Percentiles rank a stretch among this genome's conserved stretches.
Conservation (phyloP, 1,140 invertebrate genomes). For the Pseudomyrmex concolor region DNA sequence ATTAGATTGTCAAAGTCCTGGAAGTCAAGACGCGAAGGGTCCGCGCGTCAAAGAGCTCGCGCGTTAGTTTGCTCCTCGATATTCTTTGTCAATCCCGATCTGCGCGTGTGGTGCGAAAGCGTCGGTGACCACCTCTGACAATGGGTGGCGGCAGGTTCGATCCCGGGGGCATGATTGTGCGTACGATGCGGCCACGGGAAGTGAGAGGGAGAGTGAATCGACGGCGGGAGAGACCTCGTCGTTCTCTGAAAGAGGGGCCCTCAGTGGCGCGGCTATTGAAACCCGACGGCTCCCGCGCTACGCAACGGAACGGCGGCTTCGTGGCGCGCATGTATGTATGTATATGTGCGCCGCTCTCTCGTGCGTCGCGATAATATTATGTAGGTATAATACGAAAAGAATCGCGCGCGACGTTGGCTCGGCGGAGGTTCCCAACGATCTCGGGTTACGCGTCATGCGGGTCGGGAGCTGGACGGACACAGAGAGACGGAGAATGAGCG, state of each 20-base stretch:
- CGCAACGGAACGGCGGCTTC: conserved; percentile 33
- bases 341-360: not conserved
- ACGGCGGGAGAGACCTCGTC: conserved; percentile 36
- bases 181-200: not conserved
- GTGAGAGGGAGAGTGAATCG: not conserved
- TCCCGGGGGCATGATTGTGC: conserved; percentile 63
- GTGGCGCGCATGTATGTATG: not conserved
- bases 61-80: conserved; percentile 27
- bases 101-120: conserved; percentile 30
- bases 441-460: conserved; percentile 79
- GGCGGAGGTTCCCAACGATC: conserved; percentile 77
- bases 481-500: conserved; percentile 58
- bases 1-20: conserved; percentile 21
- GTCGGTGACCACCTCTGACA: conserved; percentile 63
- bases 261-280: conserved; percentile 51
- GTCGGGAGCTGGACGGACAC: conserved; percentile 68
- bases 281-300: conserved; percentile 48
- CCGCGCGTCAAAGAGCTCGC: not conserved
- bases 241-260: conserved; percentile 44
- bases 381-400: conserved; percentile 67
- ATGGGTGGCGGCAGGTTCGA: conserved; percentile 60
- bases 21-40: conserved; percentile 32
- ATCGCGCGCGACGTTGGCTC: conserved; percentile 47
- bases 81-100: conserved; percentile 49
- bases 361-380: conserved; percentile 45